phyloP scores from a whole-genome alignment of 2,888 invertebrate genomes.

The Sympetrum striolatum region DNA sequence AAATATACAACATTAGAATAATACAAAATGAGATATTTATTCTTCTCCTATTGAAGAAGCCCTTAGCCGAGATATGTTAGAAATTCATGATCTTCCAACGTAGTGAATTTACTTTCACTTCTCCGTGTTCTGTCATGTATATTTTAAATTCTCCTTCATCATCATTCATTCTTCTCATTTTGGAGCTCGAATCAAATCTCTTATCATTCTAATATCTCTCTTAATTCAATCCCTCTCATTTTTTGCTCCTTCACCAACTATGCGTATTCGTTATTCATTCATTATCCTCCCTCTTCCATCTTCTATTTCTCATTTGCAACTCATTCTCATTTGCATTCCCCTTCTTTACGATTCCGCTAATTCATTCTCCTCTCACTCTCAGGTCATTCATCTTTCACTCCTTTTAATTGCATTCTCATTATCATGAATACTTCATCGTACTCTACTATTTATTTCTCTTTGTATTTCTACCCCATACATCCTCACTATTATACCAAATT shows the following conservation, averaged over 20 bases:
- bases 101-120: too few relatives aligned
- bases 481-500: too few relatives aligned
- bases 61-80: too few relatives aligned
- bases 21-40: too few relatives aligned
- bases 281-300: background rate
- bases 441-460: background rate
- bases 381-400: background rate
- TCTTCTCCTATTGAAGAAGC: too few relatives aligned
- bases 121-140: background rate
- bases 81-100: too few relatives aligned
- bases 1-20: too few relatives aligned
- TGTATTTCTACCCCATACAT: background rate
- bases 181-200: too few relatives aligned
- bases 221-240: background rate
- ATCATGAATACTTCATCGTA: too few relatives aligned
- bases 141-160: background rate
- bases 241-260: background rate
- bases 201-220: background rate
- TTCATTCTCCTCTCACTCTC: background rate
- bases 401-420: background rate
- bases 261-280: background rate
- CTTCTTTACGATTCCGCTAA: background rate
- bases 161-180: background rate
- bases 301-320: background rate
- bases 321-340: background rate